These are phyloP conservation scores for Drosophila takahashii DNA, from an alignment of 1,140 invertebrate genomes.

Conservation along the genomic window DNA sequence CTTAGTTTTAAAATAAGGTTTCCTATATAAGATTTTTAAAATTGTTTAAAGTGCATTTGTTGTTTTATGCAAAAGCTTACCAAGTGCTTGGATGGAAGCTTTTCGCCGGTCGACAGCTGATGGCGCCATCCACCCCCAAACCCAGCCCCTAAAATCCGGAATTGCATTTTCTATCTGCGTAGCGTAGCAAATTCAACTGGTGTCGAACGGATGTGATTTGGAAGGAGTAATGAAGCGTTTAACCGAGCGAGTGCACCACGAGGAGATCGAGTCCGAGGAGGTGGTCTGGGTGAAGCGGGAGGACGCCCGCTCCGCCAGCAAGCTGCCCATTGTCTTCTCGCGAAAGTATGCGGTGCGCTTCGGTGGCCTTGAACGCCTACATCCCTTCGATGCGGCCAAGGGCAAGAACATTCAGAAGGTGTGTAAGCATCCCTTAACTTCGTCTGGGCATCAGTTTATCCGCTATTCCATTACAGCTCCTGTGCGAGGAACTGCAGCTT, in stretches of 20 bases:
- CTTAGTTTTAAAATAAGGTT: neutral
- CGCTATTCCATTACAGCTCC: conserved; percentile 83
- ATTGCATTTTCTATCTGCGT: conserved; percentile 46
- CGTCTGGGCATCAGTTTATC: neutral
- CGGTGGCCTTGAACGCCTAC: conserved; percentile 91
- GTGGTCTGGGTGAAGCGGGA: conserved; percentile 56
- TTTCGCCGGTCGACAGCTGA: conserved; percentile 34
- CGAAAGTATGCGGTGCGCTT: conserved; percentile 93
- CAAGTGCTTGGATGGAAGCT: conserved; percentile 26
- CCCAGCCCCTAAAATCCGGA: conserved; percentile 5
- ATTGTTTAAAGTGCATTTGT: conserved; percentile 20
- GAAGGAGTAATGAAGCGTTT: conserved; percentile 30
- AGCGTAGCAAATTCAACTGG: conserved; percentile 49
- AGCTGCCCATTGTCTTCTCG: conserved; percentile 91
- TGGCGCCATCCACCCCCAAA: conserved; percentile 9
- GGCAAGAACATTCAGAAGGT: conserved; percentile 92
- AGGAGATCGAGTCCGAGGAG: conserved; percentile 44
- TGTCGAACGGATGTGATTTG: conserved; percentile 31
- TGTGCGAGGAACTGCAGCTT: conserved; percentile 86
- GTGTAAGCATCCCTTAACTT: conserved; percentile 5
- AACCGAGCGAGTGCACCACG: conserved; percentile 56
- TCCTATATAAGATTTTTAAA: neutral
- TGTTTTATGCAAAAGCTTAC: conserved; percentile 24
- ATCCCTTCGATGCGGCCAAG: conserved; percentile 95
- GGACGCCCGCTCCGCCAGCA: conserved; percentile 26